Base-by-base conservation (phyloP, 2,888 invertebrate genomes). In the Polyploca ridens region DNA sequence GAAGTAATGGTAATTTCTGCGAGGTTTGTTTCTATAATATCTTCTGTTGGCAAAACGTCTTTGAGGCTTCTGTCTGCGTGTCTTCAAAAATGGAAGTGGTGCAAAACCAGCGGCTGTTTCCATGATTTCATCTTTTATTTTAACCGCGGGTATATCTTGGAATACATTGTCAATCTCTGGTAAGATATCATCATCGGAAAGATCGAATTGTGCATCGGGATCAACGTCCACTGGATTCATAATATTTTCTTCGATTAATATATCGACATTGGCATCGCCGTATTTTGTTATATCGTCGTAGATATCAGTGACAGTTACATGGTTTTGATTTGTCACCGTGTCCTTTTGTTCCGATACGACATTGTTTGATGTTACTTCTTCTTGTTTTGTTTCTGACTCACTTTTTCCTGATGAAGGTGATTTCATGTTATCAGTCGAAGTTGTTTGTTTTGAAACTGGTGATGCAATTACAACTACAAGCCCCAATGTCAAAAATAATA, bases 41-140 rank as follows among this genome's bases (percentile, higher is more conserved):
- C 90, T 79, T 65, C 90, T 84, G 8, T 81, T 83, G 3, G 87
- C 81, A 69, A 85, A 85, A 4, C 84, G 81, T 19, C 86, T 79
- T 16, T 81, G 81, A 5, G 83, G 76, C 58, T 80, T 83, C 46
- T 82, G 76, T 33, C 72, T 82, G 33, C 77, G 82, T 67, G 78
- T 79, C 27, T 70, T 77, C 3, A 90, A 81, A 14, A 90, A 77
- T 1, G 92, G 88, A 11, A 87, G 74, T 1, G 91, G 92, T 1
- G 84, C 81, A 60, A 91, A 92, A 7, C 93, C 90, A 13, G 87
- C 90, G 0, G 91, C 92, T 0, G 90, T 87, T 16, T 89, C 88
- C 91, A 93, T 90, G 44, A 90, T 87, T 80, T 93, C 92, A 63
- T 85, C 84, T 62, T 88, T 78, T 64, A 89, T 75, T 60, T 78